These are phyloP conservation scores for Rhabditophanes sp. DNA, from an alignment of 2,888 invertebrate genomes.

Conservation along the genomic window DNA sequence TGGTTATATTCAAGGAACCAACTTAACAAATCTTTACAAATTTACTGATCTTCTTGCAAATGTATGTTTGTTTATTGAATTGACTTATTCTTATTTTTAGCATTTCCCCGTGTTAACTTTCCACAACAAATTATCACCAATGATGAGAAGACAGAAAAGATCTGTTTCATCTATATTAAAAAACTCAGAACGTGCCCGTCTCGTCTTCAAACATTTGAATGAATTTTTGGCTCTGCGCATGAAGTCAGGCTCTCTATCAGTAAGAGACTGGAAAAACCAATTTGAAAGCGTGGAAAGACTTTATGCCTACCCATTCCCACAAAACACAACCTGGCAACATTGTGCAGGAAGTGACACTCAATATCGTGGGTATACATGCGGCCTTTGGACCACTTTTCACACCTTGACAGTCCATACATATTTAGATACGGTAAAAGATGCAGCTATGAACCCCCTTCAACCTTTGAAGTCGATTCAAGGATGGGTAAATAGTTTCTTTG, in stretches of 20 bases:
- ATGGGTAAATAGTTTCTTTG: slow-evolving; percentile 78
- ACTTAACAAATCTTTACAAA: slow-evolving; percentile 34
- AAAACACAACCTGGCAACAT: slow-evolving; percentile 40
- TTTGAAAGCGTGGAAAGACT: slow-evolving; percentile 31
- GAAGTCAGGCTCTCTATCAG: slow-evolving; percentile 18
- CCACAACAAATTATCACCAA: slow-evolving; percentile 20
- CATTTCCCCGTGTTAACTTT: slow-evolving; percentile 40
- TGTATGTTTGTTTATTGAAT: slow-evolving; percentile 12
- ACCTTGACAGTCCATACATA: slow-evolving; percentile 66
- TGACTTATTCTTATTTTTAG: slow-evolving; percentile 15
- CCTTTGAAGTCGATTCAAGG: slow-evolving; percentile 45
- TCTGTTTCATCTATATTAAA: slow-evolving; percentile 6
- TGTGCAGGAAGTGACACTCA: slow-evolving; percentile 46
- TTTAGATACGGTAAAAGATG: slow-evolving; percentile 43
- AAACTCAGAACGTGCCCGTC: slow-evolving; percentile 24
- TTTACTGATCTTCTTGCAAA: slow-evolving; percentile 36
- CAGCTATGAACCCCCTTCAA: slow-evolving; percentile 26
- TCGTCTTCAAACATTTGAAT: slow-evolving; percentile 35
- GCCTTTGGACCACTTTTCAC: slow-evolving; percentile 89
- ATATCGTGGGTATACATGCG: slow-evolving; percentile 57
- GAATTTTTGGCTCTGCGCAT: slow-evolving; percentile 30
- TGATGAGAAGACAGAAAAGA: slow-evolving; percentile 15
- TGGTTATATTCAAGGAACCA: slow-evolving; percentile 22
- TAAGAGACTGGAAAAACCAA: slow-evolving; percentile 31
- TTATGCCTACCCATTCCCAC: slow-evolving; percentile 37